Evolutionary conservation across 2,888 invertebrate genomes (phyloP).

Genomic region (Nephrotoma appendiculata): DNA sequence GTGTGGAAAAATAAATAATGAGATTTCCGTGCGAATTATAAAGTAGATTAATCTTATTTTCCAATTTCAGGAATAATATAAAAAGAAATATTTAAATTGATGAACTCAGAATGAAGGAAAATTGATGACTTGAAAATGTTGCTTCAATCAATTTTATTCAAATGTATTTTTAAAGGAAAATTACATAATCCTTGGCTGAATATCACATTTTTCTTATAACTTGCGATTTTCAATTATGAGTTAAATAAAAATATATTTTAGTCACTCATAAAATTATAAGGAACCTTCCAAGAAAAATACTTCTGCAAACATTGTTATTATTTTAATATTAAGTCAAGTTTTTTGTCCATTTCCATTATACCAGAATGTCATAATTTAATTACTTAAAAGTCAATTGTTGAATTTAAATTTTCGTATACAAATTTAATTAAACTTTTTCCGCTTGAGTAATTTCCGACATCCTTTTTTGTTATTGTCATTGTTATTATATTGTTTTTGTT

Average conservation of each 20-base stretch:
- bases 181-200: background rate
- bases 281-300: background rate
- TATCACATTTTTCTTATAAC: background rate
- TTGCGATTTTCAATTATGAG: background rate
- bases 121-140: background rate
- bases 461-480: background rate
- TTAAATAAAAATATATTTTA: background rate
- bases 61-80: background rate
- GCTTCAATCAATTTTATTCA: background rate
- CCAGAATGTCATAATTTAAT: background rate
- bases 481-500: no score
- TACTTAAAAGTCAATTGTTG: background rate
- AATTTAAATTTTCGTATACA: background rate
- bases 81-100: background rate
- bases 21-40: background rate
- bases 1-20: background rate
- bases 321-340: background rate
- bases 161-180: background rate
- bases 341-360: background rate
- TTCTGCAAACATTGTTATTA: background rate
- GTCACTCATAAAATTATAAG: background rate
- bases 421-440: background rate
- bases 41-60: background rate
- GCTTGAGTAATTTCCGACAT: background rate
- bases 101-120: background rate